A percentile compares a stretch with the other conserved stretches of the same genome.
Evolutionary conservation across 2,113 vertebrate genomes (phyloP).

Genomic region (Lampris incognitus): DNA sequence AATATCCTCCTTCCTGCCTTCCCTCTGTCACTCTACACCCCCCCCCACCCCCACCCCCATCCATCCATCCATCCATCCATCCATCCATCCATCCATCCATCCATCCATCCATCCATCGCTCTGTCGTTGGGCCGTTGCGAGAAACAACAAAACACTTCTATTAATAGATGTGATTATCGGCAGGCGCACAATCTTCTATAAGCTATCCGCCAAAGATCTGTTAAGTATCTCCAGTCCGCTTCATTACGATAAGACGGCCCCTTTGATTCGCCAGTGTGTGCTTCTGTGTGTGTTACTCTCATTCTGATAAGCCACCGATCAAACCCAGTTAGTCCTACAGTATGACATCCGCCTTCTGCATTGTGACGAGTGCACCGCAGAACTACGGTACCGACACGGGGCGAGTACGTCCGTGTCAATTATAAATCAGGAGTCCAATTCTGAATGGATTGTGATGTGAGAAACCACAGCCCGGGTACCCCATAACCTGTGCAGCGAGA

Average conservation of each 20-base stretch:
- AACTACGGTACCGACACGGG: too few species aligned
- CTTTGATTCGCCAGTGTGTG: neutral
- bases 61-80: too few species aligned
- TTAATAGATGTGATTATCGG: constrained; percentile 66
- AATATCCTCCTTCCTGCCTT: constrained; percentile 52
- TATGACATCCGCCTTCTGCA: neutral
- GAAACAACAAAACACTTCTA: constrained; percentile 57
- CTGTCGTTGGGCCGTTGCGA: constrained; percentile 40
- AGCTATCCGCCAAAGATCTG: constrained; percentile 51
- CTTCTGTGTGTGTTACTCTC: neutral
- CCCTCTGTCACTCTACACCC: neutral
- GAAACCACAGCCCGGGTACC: neutral
- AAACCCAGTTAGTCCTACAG: too few species aligned
- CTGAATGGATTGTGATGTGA: neutral
- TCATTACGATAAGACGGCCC: constrained; percentile 31
- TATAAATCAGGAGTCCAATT: neutral
- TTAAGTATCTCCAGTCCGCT: neutral
- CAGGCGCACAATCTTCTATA: constrained; percentile 26
- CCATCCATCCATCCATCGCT: constrained; percentile 2
- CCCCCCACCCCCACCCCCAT: neutral
- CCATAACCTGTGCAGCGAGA: neutral
- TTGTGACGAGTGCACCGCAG: too few species aligned
- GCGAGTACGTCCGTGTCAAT: too few species aligned
- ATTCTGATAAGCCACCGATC: neutral
- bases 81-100: constrained; percentile 6